Evolutionary conservation across 2,797 vertebrate species (phyloP).

Genomic region (Sternarchorhynchus goeldii): DNA sequence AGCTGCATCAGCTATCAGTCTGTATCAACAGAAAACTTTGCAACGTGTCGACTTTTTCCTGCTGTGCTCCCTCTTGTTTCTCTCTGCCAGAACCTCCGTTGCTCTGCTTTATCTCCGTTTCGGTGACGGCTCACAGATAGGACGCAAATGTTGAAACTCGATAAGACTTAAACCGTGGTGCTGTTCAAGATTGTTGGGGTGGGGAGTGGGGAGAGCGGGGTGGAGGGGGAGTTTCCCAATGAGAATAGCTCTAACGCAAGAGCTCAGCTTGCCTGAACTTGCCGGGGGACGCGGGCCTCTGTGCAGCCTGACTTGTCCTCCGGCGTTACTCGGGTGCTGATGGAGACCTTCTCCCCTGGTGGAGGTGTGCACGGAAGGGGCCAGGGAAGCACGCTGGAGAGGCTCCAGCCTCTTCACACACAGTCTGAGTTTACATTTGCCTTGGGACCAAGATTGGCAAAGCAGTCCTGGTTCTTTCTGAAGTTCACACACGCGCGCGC

Average conservation of each 20-base stretch:
- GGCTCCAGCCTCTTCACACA: slow-evolving; percentile 3
- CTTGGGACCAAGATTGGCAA: slow-evolving; percentile 15
- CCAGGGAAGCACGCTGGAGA: slow-evolving; percentile 7
- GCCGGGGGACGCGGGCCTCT: slow-evolving; percentile 16
- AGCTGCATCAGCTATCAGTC: slow-evolving; percentile 38
- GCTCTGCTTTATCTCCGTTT: slow-evolving; percentile 30
- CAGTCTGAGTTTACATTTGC: slow-evolving; percentile 11
- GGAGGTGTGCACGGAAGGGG: background rate
- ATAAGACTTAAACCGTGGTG: slow-evolving; percentile 36
- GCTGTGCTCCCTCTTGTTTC: slow-evolving; percentile 29
- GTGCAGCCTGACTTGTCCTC: slow-evolving; percentile 6
- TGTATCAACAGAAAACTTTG: slow-evolving; percentile 9
- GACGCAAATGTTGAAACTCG: slow-evolving; percentile 34
- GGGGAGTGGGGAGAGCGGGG: background rate
- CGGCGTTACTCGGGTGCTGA: slow-evolving; percentile 25
- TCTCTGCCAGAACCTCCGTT: slow-evolving; percentile 20
- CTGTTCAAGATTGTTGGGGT: slow-evolving; percentile 29
- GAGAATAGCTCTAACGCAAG: slow-evolving; percentile 16
- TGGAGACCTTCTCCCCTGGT: background rate
- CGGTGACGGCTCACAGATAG: slow-evolving; percentile 25
- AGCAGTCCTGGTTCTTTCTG: background rate
- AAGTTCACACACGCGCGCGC: background rate
- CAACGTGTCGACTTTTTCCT: slow-evolving; percentile 29
- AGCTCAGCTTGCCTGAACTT: slow-evolving; percentile 42
- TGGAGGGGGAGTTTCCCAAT: slow-evolving; percentile 19